A percentile compares a stretch with the other conserved stretches of the same genome.
Evolutionary conservation across 2,888 invertebrate species (phyloP).

Genomic region (Hydriomena furcata): DNA sequence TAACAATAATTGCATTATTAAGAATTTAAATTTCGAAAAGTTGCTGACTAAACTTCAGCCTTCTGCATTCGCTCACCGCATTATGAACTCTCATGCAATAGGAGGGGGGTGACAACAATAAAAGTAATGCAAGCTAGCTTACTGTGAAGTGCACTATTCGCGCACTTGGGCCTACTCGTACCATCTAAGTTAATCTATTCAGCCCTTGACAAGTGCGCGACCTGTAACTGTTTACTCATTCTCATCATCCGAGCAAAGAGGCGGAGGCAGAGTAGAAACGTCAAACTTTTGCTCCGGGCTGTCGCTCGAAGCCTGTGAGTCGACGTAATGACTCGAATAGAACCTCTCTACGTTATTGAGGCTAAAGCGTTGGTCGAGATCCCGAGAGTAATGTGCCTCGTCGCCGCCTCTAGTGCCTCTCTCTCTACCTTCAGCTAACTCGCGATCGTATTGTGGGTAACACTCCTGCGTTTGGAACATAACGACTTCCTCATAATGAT

Average conservation of each 20-base stretch:
- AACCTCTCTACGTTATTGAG: conserved; percentile 76
- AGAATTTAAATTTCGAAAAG: conserved; percentile 63
- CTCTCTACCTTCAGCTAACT: conserved; percentile 50
- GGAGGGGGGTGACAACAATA: conserved; percentile 49
- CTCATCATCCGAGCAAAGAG: conserved; percentile 89
- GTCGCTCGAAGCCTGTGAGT: conserved; percentile 86
- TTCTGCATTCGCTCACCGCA: conserved; percentile 48
- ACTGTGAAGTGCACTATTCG: conserved; percentile 21
- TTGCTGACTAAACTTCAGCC: conserved; percentile 42
- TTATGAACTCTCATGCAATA: conserved; percentile 49
- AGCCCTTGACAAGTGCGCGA: conserved; percentile 20
- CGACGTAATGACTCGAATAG: conserved; percentile 80
- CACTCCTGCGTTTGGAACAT: conserved; percentile 79
- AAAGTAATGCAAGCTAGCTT: conserved; percentile 45
- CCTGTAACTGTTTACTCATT: conserved; percentile 70
- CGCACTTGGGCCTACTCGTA: conserved; percentile 16
- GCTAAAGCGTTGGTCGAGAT: conserved; percentile 77
- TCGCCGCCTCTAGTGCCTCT: no score
- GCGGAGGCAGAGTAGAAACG: conserved; percentile 90
- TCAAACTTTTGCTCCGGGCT: conserved; percentile 89
- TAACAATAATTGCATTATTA: conserved; percentile 68
- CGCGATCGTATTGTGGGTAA: conserved; percentile 74
- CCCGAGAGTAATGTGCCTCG: conserved; percentile 62
- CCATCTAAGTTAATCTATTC: not conserved
- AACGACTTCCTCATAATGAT: conserved; percentile 69